Evolutionary conservation across 1,140 invertebrate genomes (phyloP).

Genomic region (Drosophila paulistorum): DNA sequence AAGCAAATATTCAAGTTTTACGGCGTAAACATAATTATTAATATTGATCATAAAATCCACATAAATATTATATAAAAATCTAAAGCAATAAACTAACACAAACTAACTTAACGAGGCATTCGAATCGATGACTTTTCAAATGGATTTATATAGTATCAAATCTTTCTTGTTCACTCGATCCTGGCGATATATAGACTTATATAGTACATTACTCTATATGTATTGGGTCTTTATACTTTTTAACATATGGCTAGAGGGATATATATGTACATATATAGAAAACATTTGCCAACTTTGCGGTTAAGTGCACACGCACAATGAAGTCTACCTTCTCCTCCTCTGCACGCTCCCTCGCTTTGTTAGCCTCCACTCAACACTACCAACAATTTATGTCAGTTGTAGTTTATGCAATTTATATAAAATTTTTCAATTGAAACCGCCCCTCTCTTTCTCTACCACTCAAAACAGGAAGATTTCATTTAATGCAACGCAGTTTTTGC

Average conservation of each 20-base stretch:
- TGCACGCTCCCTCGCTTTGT: not conserved
- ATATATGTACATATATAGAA: slow-evolving; percentile 34
- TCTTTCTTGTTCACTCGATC: too few species aligned
- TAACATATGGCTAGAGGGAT: slow-evolving; percentile 15
- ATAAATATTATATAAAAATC: not conserved
- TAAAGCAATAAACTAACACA: too few species aligned
- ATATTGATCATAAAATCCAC: slow-evolving; percentile 34
- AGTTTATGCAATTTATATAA: slow-evolving; percentile 75
- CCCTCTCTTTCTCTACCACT: not conserved
- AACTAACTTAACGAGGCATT: too few species aligned
- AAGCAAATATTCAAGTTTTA: not conserved
- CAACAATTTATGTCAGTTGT: slow-evolving; percentile 54
- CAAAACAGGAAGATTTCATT: slow-evolving; percentile 59
- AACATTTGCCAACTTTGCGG: slow-evolving; percentile 66
- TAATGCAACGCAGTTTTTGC: slow-evolving; percentile 29
- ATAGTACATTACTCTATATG: too few species aligned
- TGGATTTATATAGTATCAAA: too few species aligned
- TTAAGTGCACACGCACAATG: slow-evolving; percentile 75
- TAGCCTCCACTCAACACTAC: slow-evolving; percentile 20
- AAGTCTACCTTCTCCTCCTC: slow-evolving; percentile 16
- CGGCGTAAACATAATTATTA: slow-evolving; percentile 51
- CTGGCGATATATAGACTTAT: too few species aligned
- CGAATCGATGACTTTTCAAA: too few species aligned
- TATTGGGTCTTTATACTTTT: slow-evolving; percentile 15
- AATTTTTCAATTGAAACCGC: slow-evolving; percentile 72